A percentile compares a stretch with the other conserved stretches of the same genome.
Conservation (phyloP, 2,797 vertebrate species). For the Poecilia velifera region DNA sequence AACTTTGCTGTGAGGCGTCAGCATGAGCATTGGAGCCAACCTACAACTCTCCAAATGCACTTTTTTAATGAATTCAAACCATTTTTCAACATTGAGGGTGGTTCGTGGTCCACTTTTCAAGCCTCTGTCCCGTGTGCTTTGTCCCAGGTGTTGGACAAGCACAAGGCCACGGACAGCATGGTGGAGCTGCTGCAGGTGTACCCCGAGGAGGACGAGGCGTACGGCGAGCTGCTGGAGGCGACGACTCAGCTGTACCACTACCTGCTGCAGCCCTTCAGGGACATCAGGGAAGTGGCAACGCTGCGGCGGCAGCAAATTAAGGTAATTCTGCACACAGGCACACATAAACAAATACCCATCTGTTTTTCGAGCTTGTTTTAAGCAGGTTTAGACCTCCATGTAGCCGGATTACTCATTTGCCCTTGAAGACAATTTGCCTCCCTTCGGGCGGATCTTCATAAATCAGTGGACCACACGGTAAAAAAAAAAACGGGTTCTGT, state of each 20-base stretch:
- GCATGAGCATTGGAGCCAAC: too few species aligned
- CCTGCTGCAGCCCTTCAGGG: conserved; percentile 95
- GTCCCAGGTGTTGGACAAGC: conserved; percentile 90
- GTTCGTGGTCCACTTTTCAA: neutral
- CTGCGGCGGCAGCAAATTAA: conserved; percentile 96
- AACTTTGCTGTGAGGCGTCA: neutral
- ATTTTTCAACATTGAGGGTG: neutral
- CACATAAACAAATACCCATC: conserved; percentile 57
- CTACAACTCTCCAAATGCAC: neutral
- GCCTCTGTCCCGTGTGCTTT: neutral
- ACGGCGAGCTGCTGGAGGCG: conserved; percentile 89
- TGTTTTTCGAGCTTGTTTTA: conserved; percentile 55
- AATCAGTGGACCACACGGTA: neutral
- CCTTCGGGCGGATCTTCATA: neutral
- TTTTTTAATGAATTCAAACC: neutral
- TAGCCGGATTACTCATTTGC: conserved; percentile 26
- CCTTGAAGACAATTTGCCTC: conserved; percentile 32
- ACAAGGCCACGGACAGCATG: conserved; percentile 93
- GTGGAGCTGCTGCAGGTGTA: conserved; percentile 94
- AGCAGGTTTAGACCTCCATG: conserved; percentile 42
- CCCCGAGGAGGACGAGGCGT: conserved; percentile 92
- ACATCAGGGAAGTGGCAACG: conserved; percentile 98
- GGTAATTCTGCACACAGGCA: conserved; percentile 76
- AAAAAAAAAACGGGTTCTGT: conserved; percentile 6
- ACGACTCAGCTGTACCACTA: conserved; percentile 97